phyloP scores from a whole-genome alignment of 2,888 invertebrate species.

The Meandrusa payeni region DNA sequence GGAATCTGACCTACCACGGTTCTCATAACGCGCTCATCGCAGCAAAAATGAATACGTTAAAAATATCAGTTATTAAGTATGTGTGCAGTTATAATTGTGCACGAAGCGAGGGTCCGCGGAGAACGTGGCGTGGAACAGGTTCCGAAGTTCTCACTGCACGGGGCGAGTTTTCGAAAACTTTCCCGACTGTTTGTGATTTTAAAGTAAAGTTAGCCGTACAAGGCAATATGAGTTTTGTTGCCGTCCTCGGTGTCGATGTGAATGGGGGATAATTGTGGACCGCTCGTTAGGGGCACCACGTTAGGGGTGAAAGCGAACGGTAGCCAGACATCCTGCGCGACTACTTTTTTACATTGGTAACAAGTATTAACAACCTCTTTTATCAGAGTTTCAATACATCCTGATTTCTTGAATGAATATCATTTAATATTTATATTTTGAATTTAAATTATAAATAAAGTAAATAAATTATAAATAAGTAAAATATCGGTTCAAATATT shows the following conservation, averaged over 20 bases:
- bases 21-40: no score
- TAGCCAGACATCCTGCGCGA: no score
- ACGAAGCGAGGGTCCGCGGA: background rate
- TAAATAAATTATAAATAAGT: no score
- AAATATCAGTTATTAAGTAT: constrained; percentile 9
- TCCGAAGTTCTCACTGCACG: constrained; percentile 19
- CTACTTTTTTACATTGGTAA: no score
- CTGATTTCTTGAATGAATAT: no score
- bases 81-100: constrained; percentile 3
- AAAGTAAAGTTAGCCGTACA: constrained; percentile 67
- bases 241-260: constrained; percentile 34
- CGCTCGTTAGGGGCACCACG: constrained; percentile 14
- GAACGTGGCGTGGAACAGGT: constrained; percentile 1
- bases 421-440: no score
- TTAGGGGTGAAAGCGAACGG: background rate
- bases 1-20: no score
- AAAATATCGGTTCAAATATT: no score
- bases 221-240: constrained; percentile 71
- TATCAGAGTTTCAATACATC: no score
- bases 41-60: background rate
- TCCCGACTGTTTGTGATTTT: constrained; percentile 74
- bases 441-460: no score
- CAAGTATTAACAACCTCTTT: no score
- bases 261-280: constrained; percentile 45
- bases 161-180: constrained; percentile 75